These are phyloP conservation scores for Heliconius charithonia DNA, from an alignment of 2,888 invertebrate genomes.

Conservation along the genomic window DNA sequence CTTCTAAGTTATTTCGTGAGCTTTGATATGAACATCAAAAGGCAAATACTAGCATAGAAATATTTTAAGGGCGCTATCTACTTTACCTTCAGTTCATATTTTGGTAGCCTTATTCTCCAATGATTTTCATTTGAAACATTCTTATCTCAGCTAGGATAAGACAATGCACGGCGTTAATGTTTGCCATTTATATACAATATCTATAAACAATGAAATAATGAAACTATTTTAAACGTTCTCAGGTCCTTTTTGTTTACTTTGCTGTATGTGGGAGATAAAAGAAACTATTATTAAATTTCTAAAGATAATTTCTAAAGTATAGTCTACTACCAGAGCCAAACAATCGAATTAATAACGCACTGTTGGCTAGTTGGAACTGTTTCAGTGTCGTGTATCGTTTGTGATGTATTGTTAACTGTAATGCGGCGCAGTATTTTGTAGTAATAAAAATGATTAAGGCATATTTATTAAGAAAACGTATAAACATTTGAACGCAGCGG, in stretches of 20 bases:
- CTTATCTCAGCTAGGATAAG: neutral
- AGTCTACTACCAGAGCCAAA: neutral
- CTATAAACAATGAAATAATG: too few species aligned
- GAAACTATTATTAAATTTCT: neutral
- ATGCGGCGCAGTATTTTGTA: neutral
- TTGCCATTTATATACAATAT: too few species aligned
- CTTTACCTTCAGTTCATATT: neutral
- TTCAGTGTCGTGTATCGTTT: slow-evolving; percentile 13
- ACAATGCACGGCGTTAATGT: too few species aligned
- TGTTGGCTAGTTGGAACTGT: slow-evolving; percentile 13
- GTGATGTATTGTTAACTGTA: slow-evolving; percentile 8
- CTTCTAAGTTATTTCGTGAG: slow-evolving; percentile 16
- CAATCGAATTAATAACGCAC: slow-evolving; percentile 7
- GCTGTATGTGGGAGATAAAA: neutral
- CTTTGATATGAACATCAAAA: slow-evolving; percentile 19
- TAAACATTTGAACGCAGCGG: too few species aligned
- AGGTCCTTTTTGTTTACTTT: neutral
- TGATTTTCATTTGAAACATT: neutral
- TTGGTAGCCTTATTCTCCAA: neutral
- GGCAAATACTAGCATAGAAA: slow-evolving; percentile 4
- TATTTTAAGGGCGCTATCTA: neutral
- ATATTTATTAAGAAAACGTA: too few species aligned
- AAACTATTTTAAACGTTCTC: too few species aligned
- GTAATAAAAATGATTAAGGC: neutral
- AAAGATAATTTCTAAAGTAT: too few species aligned